phyloP scores from a whole-genome alignment of 2,888 invertebrate species.

The Danaus chrysippus region DNA sequence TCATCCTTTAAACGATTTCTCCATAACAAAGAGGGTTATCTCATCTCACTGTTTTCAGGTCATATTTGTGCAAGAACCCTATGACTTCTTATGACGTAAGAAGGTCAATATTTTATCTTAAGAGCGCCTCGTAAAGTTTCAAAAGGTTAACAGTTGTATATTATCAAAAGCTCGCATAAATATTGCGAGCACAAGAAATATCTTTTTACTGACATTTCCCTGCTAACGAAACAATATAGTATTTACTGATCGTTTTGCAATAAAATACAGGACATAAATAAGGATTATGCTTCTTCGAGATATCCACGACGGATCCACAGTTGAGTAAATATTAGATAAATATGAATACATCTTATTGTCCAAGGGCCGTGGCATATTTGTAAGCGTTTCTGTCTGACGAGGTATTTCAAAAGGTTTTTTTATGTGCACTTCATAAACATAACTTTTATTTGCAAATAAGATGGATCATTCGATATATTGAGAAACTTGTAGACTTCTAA shows the following conservation, averaged over 20 bases:
- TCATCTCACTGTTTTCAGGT: constrained; percentile 25
- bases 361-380: no score
- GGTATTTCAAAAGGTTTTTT: no score
- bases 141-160: constrained; percentile 46
- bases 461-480: not conserved
- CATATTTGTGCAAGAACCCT: constrained; percentile 29
- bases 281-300: not conserved
- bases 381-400: no score
- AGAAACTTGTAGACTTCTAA: not conserved
- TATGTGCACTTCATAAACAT: no score
- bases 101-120: constrained; percentile 49
- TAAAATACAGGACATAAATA: constrained; percentile 13
- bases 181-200: constrained; percentile 31
- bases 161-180: constrained; percentile 41
- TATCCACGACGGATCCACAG: not conserved
- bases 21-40: constrained; percentile 19
- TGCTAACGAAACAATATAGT: constrained; percentile 24
- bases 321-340: not conserved
- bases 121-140: constrained; percentile 41
- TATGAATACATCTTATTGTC: not conserved
- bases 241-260: constrained; percentile 24
- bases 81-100: constrained; percentile 31
- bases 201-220: constrained; percentile 33
- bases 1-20: constrained; percentile 11
- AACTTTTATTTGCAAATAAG: no score